Conservation (phyloP, 2,797 vertebrate species). For the Ctenosaura bakeri region DNA sequence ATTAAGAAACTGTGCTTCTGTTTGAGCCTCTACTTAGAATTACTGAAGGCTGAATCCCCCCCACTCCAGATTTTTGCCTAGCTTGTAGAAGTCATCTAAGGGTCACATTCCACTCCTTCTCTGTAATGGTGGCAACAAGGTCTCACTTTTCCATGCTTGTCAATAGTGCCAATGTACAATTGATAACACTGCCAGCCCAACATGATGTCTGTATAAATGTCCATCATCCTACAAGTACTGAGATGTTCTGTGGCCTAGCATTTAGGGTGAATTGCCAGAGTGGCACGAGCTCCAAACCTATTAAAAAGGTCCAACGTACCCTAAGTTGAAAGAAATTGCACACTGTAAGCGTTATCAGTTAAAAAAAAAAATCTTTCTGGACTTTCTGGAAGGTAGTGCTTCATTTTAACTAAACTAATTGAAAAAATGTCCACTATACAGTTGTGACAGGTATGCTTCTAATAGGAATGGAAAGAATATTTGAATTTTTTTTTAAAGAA, state of each 20-base stretch:
- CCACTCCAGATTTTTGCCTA: background rate
- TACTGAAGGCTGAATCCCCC: background rate
- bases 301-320: background rate
- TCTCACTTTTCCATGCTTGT: background rate
- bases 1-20: background rate
- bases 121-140: background rate
- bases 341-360: no score
- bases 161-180: background rate
- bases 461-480: background rate
- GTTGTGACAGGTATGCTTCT: background rate
- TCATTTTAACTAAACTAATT: background rate
- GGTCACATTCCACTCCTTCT: background rate
- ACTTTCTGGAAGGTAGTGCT: constrained; percentile 19
- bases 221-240: background rate
- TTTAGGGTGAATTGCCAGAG: background rate
- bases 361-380: rapidly evolving
- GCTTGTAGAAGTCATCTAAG: background rate
- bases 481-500: no score
- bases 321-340: background rate
- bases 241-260: background rate
- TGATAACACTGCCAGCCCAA: background rate
- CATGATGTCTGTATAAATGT: background rate
- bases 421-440: background rate
- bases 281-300: background rate
- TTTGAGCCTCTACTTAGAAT: background rate